These are phyloP conservation scores for Ochropacha duplaris DNA, from an alignment of 2,888 invertebrate species.

Conservation along the genomic window DNA sequence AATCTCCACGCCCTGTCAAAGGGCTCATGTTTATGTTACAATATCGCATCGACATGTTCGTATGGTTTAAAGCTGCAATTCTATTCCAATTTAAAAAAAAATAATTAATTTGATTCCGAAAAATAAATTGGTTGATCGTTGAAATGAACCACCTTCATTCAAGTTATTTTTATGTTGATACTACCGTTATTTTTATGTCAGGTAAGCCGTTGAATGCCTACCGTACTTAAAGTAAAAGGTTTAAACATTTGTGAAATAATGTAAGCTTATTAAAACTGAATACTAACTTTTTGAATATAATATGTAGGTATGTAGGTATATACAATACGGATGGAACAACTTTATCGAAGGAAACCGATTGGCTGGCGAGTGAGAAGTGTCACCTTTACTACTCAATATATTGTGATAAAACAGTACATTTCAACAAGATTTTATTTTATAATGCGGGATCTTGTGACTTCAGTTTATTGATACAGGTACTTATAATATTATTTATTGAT, in stretches of 20 bases:
- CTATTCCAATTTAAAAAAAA: too few species aligned
- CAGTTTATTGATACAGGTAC: constrained; percentile 38
- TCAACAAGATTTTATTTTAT: constrained; percentile 47
- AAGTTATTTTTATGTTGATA: constrained; percentile 39
- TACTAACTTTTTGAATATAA: constrained; percentile 55
- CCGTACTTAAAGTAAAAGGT: constrained; percentile 35
- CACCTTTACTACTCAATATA: constrained; percentile 59
- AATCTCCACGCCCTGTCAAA: too few species aligned
- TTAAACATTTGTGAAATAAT: constrained; percentile 36
- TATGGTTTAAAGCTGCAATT: neutral
- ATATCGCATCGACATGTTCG: too few species aligned
- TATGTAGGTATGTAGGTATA: too few species aligned
- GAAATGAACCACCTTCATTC: constrained; percentile 24
- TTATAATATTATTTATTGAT: too few species aligned
- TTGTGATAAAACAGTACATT: constrained; percentile 57
- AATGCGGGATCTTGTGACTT: constrained; percentile 38
- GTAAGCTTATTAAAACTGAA: constrained; percentile 45
- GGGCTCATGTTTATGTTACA: too few species aligned
- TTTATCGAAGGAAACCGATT: constrained; percentile 56
- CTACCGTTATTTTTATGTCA: constrained; percentile 47
- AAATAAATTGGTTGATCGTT: constrained; percentile 11
- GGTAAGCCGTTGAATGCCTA: constrained; percentile 24
- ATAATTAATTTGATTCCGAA: neutral
- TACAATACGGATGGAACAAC: constrained; percentile 57
- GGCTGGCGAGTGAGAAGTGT: constrained; percentile 60